Evolutionary conservation across 2,888 invertebrate species (phyloP), one percentile per base, ranked within the genome.

Genomic region (Labia minor): DNA sequence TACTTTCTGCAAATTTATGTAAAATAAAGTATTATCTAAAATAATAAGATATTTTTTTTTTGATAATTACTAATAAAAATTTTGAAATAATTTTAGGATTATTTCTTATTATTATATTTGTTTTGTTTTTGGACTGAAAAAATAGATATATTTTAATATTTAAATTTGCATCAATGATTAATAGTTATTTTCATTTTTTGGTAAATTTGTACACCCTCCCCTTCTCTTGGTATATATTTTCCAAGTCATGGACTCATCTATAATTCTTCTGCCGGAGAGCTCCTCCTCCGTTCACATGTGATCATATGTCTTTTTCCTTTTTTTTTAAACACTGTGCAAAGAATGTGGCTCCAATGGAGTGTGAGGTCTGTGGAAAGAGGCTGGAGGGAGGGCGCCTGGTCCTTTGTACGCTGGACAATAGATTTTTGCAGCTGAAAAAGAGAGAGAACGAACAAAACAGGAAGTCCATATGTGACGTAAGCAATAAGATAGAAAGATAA

Each of bases 401-500:
- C 49, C 16, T 49, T 49, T 49, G 49, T 49, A 49, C 16, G 14
- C 49, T 49, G 49, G 49, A 49, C 49, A 49, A 49, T 49, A 49
- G 49, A 49, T 49, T 49, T 49, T 49, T 49, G 49, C 49, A 49
- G 49, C 49, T 49, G 49, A 49, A 16, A 49, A 16, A 49, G 49
- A 49, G n/a, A 16, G 16, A 11, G 11, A 49, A 49, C 49, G 49
- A 49, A 49, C 49, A 49, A 49, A 49, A 49, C 49, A 49, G 49
- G 49, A 49, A 49, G 49, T 49, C 49, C 49, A 49, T 49, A 49
- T 49, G 49, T 49, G 49, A 49, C 49, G 49, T 49, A 49, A 49
- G 49, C 49, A 49, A 49, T 49, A 49, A 16, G 49, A 49, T 49
- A 49, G 49, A 49, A 49, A 49, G 49, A 49, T 49, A 49, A 49